Percentiles rank a stretch among this genome's conserved stretches.
These are phyloP conservation scores for Oncorhynchus kisutch DNA, from an alignment of 2,113 vertebrate species.

Conservation along the genomic window DNA sequence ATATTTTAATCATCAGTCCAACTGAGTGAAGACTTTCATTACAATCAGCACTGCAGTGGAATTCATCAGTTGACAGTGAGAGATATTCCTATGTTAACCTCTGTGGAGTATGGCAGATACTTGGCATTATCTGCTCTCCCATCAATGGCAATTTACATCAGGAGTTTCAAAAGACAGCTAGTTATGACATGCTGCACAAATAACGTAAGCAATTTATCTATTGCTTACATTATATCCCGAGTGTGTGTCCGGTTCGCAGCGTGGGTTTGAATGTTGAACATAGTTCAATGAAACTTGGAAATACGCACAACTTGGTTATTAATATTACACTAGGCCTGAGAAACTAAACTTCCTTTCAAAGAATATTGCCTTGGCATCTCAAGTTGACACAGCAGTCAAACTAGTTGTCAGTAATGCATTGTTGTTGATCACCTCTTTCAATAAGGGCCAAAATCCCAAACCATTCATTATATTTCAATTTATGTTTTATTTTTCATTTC, in stretches of 20 bases:
- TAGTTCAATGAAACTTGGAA: constrained; percentile 63
- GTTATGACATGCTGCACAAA: constrained; percentile 31
- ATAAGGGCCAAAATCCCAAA: constrained; percentile 40
- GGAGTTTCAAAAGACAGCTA: constrained; percentile 26
- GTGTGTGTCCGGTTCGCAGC: constrained; percentile 45
- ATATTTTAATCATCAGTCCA: too few species aligned
- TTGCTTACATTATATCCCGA: constrained; percentile 39
- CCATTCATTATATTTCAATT: constrained; percentile 59
- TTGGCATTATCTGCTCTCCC: constrained; percentile 8
- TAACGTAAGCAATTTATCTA: constrained; percentile 48
- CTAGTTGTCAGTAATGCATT: constrained; percentile 53
- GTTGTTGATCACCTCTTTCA: constrained; percentile 58
- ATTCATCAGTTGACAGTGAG: not conserved
- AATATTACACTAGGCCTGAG: constrained; percentile 62
- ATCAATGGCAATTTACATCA: constrained; percentile 33
- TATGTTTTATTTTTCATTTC: constrained; percentile 41
- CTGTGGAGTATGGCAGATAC: constrained; percentile 5
- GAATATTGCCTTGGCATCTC: constrained; percentile 61
- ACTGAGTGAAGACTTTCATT: not conserved
- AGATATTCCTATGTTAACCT: constrained; percentile 1
- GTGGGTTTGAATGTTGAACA: constrained; percentile 56
- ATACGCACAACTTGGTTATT: constrained; percentile 52
- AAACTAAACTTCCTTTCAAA: constrained; percentile 68
- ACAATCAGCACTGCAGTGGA: not conserved
- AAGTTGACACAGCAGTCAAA: constrained; percentile 53